Base-by-base conservation (phyloP, 1,140 invertebrate genomes). In the Cataglyphis hispanica region DNA sequence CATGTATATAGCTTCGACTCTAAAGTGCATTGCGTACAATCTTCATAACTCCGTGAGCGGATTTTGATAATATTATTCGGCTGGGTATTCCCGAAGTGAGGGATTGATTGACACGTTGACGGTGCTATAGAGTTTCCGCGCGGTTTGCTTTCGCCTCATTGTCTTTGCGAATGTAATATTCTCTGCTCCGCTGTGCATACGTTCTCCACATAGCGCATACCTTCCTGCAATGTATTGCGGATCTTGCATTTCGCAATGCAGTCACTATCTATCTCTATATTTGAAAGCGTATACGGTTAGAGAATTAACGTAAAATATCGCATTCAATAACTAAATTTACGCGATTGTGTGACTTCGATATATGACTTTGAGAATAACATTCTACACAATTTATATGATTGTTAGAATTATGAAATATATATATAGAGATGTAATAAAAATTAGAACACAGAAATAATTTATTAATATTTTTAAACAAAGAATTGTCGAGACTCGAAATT, bases 21-120 rank as follows among this genome's bases (percentile, higher is more conserved):
- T 72, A 81, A 72, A 72, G 66, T 72, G 66, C 66, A 81, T 81
- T 81, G 43, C 67, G 67, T 83, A n/a, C 40, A 72, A 74, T 83
- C 78, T 74, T 83, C 53, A 60, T 74, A 83, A 46, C 53, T 61
- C 19, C 34, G 34, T 16, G 58, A 80, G 27, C 37, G 34, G 66
- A 37, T 81, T 81, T 66, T 72, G 66, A 72, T 70, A 31, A 72
- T 40, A 25, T 83, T 83, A 81, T n/a, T n/a, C 37, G 66, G 27
- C n/a, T 25, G 19, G 19, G 10, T 31, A 34, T 40, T 7, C 46
- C 5, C 37, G 27, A 43, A 72, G 53, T 60, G 67, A 72, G n/a
- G 53, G 53, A 83, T 74, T 83, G 78, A 83, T 83, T 83, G 78
- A 74, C 78, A 74, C 53, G 40, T 31, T 50, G 77, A 40, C 70